phyloP scores from a whole-genome alignment of 2,113 vertebrate genomes.

The Dendropsophus ebraccatus region DNA sequence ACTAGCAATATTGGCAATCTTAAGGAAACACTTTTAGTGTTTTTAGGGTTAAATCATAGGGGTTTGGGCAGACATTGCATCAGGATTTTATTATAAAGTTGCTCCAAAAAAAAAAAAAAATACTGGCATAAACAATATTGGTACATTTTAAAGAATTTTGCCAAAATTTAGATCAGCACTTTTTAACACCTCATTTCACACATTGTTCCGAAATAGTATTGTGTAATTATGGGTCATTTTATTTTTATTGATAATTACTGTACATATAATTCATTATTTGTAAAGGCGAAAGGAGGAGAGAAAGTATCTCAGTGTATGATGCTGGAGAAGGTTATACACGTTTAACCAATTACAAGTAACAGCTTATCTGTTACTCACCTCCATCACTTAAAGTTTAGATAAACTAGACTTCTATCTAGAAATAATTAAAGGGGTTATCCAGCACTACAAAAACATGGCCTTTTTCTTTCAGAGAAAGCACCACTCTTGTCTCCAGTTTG shows the following conservation, averaged over 20 bases:
- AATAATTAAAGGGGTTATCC: too few species aligned
- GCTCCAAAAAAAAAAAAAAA: constrained; percentile 1
- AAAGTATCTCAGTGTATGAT: neutral
- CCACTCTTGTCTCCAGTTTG: too few species aligned
- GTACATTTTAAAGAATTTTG: neutral
- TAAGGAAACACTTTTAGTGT: neutral
- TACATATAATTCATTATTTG: constrained; percentile 42
- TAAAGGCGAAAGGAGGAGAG: constrained; percentile 3
- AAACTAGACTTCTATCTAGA: too few species aligned
- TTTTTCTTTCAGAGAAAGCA: too few species aligned
- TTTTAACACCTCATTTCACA: neutral
- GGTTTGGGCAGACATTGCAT: neutral
- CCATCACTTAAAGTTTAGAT: too few species aligned
- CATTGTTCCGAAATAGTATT: constrained; percentile 18
- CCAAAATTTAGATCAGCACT: neutral
- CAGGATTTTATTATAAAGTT: constrained; percentile 29
- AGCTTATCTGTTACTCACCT: too few species aligned
- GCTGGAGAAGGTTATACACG: neutral
- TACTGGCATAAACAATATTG: neutral
- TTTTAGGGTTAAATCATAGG: neutral
- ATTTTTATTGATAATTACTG: neutral
- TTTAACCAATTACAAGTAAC: neutral
- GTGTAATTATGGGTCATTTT: constrained; percentile 15
- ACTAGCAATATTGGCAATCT: neutral
- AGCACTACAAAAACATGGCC: too few species aligned